Evolutionary conservation across 2,888 invertebrate species (phyloP), one percentile per base, ranked within the genome.

Genomic region (Campoletis raptor): DNA sequence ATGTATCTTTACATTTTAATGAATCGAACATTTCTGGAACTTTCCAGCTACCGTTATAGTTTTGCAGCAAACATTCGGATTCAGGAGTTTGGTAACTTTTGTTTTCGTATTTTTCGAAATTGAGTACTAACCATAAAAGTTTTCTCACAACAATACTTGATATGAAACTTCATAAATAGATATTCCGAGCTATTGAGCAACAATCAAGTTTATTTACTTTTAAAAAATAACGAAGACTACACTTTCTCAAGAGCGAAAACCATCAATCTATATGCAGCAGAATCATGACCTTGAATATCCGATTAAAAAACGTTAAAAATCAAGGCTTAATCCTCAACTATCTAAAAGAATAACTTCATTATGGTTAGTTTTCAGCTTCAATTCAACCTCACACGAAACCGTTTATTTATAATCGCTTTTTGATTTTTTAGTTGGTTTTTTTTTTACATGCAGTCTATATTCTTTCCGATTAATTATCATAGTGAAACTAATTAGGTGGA

Each of bases 11-110:
- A 42, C 40, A 57, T 69, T 57, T 57, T 48, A 61, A 21, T 64
- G 52, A 64, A 40, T 37, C n/a, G 42, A 24, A 79, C 36, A 12
- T 66, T 57, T 18, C 64, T 40, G 21, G 40, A 67, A 73, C 57
- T 81, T 66, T 40, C n/a, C 57, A 72, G 64, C 45, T 73, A 72
- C 48, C 45, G 37, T 15, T 73, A 78, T 67, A 78, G 77, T 78
- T 73, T 61, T n/a, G 9, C 30, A 24, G 24, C 2, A 67, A 67
- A 78, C 78, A 61, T 79, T 85, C 73, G 1, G 54, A 66, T 85
- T 18, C 57, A 73, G 67, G 73, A 67, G 57, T 57, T 37, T 9
- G 42, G 45, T 64, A 74, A 73, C 24, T 61, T 79, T 82, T 74
- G 21, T 78, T 52, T 73, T 83, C 40, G 52, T 83, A 66, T 42